These are phyloP conservation scores for Minunthozetes semirufus DNA, from an alignment of 2,888 invertebrate genomes.

Conservation along the genomic window DNA sequence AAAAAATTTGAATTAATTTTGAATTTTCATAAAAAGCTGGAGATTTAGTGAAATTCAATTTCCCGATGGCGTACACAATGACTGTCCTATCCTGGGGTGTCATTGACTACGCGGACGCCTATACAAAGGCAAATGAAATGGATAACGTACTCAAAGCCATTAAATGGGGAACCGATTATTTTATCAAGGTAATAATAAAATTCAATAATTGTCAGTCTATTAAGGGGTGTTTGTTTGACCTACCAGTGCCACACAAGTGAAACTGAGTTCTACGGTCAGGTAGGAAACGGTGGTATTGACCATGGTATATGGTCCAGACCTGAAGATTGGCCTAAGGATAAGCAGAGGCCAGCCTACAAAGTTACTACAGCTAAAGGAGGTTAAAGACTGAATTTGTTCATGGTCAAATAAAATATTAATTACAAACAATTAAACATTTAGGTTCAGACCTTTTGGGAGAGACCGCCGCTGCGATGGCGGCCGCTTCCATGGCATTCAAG, in stretches of 20 bases:
- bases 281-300: neutral
- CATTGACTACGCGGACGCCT: neutral
- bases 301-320: neutral
- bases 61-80: neutral
- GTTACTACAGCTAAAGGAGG: neutral
- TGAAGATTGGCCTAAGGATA: neutral
- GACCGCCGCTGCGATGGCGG: neutral
- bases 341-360: neutral
- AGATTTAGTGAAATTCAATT: neutral
- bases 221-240: neutral
- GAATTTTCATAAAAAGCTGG: neutral
- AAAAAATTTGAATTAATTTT: neutral
- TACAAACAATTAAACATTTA: neutral
- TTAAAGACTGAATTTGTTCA: neutral
- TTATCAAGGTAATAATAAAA: neutral
- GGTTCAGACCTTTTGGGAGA: neutral
- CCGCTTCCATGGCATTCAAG: neutral
- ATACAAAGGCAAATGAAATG: neutral
- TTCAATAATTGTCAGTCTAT: neutral
- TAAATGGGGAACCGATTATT: slow-evolving; percentile 15
- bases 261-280: neutral
- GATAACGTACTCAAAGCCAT: neutral
- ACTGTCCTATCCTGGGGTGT: neutral
- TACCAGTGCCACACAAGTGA: slow-evolving; percentile 5
- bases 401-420: too few species aligned